These are phyloP conservation scores for Hemitrygon akajei DNA, from an alignment of 2,797 vertebrate genomes.

Conservation along the genomic window DNA sequence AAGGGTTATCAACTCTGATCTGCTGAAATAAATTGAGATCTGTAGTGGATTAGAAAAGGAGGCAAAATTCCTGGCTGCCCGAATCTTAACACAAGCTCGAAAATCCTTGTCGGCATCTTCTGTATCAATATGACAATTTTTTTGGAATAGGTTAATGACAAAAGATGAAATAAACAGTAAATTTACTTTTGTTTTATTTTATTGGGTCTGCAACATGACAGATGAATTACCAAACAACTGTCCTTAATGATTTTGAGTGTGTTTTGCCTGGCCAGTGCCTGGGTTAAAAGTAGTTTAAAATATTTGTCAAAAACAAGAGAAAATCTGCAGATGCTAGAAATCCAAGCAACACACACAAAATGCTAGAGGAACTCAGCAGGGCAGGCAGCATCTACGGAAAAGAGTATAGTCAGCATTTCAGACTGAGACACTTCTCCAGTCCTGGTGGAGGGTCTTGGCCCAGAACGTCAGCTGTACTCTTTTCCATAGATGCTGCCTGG, in stretches of 20 bases:
- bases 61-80: not conserved
- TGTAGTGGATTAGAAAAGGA: not conserved
- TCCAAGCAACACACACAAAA: no score
- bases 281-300: not conserved
- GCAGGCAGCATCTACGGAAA: no score
- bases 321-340: no score
- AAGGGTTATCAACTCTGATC: not conserved
- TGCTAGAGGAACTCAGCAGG: no score
- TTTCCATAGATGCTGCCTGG: no score
- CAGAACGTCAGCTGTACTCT: no score
- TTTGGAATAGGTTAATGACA: not conserved
- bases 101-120: not conserved
- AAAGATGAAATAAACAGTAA: no score
- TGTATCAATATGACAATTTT: not conserved
- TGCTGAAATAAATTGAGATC: not conserved
- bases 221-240: no score
- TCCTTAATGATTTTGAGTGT: not conserved
- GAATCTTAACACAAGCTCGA: not conserved
- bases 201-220: not conserved
- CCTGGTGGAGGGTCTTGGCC: no score
- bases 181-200: not conserved
- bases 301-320: not conserved
- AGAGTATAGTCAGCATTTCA: no score
- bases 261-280: not conserved
- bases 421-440: no score